Conservation (phyloP, 2,888 invertebrate genomes). For the Lasioglossum lativentre region DNA sequence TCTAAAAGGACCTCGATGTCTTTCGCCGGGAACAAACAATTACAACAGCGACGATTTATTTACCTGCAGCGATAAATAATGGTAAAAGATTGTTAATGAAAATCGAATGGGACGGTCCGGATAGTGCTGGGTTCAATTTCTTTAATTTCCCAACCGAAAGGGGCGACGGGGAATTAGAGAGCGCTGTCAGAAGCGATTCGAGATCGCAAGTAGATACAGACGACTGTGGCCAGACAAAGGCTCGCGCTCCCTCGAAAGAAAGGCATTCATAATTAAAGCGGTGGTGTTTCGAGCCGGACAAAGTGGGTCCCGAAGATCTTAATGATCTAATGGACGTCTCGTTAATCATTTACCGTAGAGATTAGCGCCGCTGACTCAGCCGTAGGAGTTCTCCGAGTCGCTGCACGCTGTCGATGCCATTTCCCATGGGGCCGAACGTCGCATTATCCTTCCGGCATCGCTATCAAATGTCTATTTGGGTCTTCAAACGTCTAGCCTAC, state of each 20-base stretch:
- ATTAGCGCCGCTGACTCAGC: constrained; percentile 52
- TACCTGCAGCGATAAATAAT: not conserved
- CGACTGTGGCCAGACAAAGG: constrained; percentile 2
- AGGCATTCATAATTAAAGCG: constrained; percentile 36
- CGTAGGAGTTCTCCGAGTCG: constrained; percentile 14
- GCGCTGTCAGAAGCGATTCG: not conserved
- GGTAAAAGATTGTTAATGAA: not conserved
- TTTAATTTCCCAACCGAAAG: not conserved
- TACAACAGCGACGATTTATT: not conserved
- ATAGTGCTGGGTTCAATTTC: not conserved
- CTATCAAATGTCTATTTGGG: constrained; percentile 55
- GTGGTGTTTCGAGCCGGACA: constrained; percentile 7
- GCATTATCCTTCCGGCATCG: constrained; percentile 42
- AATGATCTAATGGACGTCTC: constrained; percentile 48
- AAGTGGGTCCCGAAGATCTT: constrained; percentile 25
- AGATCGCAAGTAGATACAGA: not conserved
- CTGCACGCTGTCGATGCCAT: constrained; percentile 18
- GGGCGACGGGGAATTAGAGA: not conserved
- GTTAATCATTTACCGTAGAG: constrained; percentile 49
- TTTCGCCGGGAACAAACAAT: not conserved
- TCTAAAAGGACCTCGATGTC: not conserved
- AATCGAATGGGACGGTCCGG: not conserved
- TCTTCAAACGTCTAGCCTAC: constrained; percentile 17
- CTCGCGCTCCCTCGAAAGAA: not conserved
- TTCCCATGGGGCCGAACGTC: constrained; percentile 19